Conservation (phyloP, 1,140 invertebrate species). For the Hesperophylax magnus region DNA sequence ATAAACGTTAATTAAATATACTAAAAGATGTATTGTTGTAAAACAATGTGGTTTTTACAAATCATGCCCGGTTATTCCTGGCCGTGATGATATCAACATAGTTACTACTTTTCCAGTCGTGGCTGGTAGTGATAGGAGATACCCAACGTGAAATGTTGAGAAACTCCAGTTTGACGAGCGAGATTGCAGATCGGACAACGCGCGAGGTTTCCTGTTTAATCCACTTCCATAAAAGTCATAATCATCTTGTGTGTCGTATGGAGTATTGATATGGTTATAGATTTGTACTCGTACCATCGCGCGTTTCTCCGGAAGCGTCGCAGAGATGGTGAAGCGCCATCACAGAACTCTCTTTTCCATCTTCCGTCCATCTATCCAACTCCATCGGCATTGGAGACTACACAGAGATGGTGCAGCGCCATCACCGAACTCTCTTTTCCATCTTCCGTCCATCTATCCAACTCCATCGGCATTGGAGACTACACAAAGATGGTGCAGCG, state of each 20-base stretch:
- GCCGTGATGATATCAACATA: too few species aligned
- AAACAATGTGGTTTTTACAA: too few species aligned
- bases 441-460: not conserved
- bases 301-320: slow-evolving; percentile 25
- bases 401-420: not conserved
- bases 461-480: too few species aligned
- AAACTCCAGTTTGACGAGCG: too few species aligned
- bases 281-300: not conserved
- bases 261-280: not conserved
- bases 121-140: too few species aligned
- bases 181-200: too few species aligned
- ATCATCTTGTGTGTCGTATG: slow-evolving; percentile 2
- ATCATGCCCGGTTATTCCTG: too few species aligned
- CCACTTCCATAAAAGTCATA: slow-evolving; percentile 37
- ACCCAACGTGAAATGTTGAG: too few species aligned
- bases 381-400: too few species aligned
- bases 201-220: slow-evolving; percentile 32
- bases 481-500: not conserved
- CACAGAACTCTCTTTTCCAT: slow-evolving; percentile 10
- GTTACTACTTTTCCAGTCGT: too few species aligned
- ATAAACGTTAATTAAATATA: too few species aligned
- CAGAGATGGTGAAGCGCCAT: not conserved
- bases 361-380: not conserved
- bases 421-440: slow-evolving; percentile 4
- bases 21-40: too few species aligned